Evolutionary conservation across 2,888 invertebrate species (phyloP).

Genomic region (Choreutis nemorana): DNA sequence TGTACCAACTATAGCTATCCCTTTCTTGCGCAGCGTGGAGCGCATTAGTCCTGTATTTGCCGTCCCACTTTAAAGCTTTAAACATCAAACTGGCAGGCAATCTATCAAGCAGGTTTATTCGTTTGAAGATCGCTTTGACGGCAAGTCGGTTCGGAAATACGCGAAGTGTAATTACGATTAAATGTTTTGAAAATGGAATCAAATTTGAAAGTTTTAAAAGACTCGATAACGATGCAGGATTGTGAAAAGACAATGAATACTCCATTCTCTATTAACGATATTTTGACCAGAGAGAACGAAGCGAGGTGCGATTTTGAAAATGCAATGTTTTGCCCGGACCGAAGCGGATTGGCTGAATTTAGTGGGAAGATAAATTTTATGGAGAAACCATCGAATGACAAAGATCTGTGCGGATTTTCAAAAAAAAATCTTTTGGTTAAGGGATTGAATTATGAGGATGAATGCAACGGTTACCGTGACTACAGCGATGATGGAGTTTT

Average conservation of each 20-base stretch:
- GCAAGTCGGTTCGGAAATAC: constrained; percentile 39
- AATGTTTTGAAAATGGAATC: constrained; percentile 43
- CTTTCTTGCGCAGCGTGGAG: too few relatives aligned
- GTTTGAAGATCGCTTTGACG: constrained; percentile 60
- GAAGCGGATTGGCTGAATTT: constrained; percentile 26
- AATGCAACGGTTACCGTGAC: constrained; percentile 41
- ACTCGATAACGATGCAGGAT: constrained; percentile 36
- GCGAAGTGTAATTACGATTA: constrained; percentile 28
- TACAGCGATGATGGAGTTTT: constrained; percentile 48
- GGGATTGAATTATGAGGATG: constrained; percentile 49
- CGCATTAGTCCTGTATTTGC: too few relatives aligned
- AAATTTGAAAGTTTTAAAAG: constrained; percentile 44
- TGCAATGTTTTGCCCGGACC: constrained; percentile 36
- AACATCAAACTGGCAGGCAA: constrained; percentile 55
- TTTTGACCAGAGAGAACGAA: constrained; percentile 67
- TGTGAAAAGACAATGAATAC: constrained; percentile 62
- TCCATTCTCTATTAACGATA: constrained; percentile 78
- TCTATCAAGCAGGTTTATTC: constrained; percentile 62
- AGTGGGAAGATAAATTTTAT: constrained; percentile 47
- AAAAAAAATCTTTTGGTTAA: constrained; percentile 47
- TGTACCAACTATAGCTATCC: constrained; percentile 31
- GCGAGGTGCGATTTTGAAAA: constrained; percentile 50
- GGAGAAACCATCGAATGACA: constrained; percentile 26
- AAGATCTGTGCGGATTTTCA: constrained; percentile 26
- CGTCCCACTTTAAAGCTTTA: constrained; percentile 51